A percentile compares a stretch with the other conserved stretches of the same genome.
These are phyloP conservation scores for Ennomos quercinarius DNA, from an alignment of 2,888 invertebrate species.

Conservation along the genomic window DNA sequence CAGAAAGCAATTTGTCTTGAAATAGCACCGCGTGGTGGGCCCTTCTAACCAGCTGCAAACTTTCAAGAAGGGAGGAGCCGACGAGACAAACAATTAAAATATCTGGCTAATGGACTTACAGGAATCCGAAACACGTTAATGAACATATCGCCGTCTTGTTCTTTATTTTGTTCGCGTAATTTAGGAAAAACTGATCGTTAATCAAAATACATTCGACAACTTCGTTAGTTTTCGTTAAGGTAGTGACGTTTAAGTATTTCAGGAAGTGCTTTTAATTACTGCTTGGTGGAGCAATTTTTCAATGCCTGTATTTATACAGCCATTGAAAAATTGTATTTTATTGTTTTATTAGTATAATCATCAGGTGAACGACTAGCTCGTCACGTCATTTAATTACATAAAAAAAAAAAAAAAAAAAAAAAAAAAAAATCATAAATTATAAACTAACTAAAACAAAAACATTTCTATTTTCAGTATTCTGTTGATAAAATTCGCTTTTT, in stretches of 20 bases:
- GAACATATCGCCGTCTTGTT: conserved; percentile 75
- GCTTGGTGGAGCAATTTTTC: no score
- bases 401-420: no score
- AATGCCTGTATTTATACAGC: no score
- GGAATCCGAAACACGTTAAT: conserved; percentile 80
- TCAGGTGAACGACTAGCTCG: no score
- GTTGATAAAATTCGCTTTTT: no score
- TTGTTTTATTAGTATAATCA: no score
- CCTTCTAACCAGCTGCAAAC: conserved; percentile 73
- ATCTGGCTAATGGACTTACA: conserved; percentile 81
- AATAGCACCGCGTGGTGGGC: conserved; percentile 74
- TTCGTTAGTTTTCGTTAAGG: conserved; percentile 46
- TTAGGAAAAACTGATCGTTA: conserved; percentile 55
- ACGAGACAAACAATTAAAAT: conserved; percentile 78
- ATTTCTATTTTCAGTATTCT: no score
- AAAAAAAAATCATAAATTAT: no score
- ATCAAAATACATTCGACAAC: conserved; percentile 59
- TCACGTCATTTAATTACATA: no score
- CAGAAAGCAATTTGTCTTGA: conserved; percentile 80
- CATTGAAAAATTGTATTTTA: no score
- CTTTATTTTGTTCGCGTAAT: conserved; percentile 62
- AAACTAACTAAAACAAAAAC: no score
- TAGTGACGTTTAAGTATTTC: conserved; percentile 4
- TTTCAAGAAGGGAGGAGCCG: conserved; percentile 59
- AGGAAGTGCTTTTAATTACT: conserved; percentile 11